Evolutionary conservation across 2,797 vertebrate genomes (phyloP), one percentile per base, ranked within the genome.

Genomic region (Brachyrhaphis roseni): DNA sequence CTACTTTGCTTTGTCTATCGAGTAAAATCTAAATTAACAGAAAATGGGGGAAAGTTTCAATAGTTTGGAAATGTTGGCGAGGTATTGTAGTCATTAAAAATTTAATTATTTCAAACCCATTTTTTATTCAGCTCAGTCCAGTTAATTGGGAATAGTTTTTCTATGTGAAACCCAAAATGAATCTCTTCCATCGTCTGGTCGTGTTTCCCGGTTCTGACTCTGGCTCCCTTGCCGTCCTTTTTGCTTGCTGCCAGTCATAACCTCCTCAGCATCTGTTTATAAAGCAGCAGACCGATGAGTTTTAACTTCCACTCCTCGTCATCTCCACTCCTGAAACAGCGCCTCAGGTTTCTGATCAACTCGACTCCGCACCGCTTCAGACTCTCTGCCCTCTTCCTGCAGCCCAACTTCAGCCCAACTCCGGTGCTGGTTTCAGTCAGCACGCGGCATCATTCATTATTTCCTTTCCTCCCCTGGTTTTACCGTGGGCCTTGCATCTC

Each of bases 391-490:
- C 28, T 82, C 81, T 74, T n/a, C 75, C 86, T 74, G 57, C 46
- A 47, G 46, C 46, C 46, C 45, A 46, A 46, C 75, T 82, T 78
- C 49, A 47, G 41, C 51, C 66, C 18, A 15, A 77, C 75, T 75
- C 53, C 79, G 1, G 31, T 45, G 31, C 49, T 12, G 3, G 80
- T 64, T 75, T 79, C 87, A 82, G 84, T 92, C 91, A 88, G 73
- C 80, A 78, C 43, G 70, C 76, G 1, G 28, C 81, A 86, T 84
- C 91, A 89, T 91, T 92, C 88, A 89, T 90, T 88, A 88, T 88
- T 93, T 91, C 78, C 87, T 84, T 45, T 84, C 78, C 76, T 82
- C 64, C 76, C 68, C 49, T 84, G 53, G 83, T 83, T 84, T 81
- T 80, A 75, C 80, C 84, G 72, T 1, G 47, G 82, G 79, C 82